Evolutionary conservation across 1,140 invertebrate species (phyloP).

Genomic region (Drosophila mayri): DNA sequence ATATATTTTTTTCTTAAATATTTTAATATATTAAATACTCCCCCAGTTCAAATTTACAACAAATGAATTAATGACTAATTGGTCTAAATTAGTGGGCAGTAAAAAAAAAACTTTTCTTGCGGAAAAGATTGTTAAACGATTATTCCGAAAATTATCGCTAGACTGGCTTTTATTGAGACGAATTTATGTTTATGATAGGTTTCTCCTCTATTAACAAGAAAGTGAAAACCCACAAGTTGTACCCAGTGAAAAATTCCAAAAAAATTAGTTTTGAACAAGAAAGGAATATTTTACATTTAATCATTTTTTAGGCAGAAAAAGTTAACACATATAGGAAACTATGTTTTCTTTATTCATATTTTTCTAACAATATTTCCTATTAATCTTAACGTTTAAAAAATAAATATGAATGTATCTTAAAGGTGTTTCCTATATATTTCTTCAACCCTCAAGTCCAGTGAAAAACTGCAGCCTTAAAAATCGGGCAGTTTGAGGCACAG

Average conservation of each 20-base stretch:
- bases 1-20: background rate
- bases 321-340: no score
- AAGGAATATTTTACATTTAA: background rate
- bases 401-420: no score
- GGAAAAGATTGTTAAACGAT: constrained; percentile 8
- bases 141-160: constrained; percentile 13
- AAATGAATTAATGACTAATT: background rate
- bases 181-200: constrained; percentile 9
- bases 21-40: no score
- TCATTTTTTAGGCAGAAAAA: background rate
- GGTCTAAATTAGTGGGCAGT: background rate
- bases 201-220: background rate
- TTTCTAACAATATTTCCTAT: no score
- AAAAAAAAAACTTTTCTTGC: background rate
- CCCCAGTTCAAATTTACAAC: background rate
- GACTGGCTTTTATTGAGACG: constrained; percentile 17
- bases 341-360: no score
- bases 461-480: constrained; percentile 1
- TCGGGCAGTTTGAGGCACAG: constrained; percentile 36
- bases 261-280: background rate
- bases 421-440: background rate
- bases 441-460: background rate
- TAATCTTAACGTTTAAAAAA: no score
- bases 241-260: background rate
- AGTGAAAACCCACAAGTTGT: background rate